Base-by-base conservation (phyloP, 2,113 vertebrate genomes). In the Myiopsitta monachus region DNA sequence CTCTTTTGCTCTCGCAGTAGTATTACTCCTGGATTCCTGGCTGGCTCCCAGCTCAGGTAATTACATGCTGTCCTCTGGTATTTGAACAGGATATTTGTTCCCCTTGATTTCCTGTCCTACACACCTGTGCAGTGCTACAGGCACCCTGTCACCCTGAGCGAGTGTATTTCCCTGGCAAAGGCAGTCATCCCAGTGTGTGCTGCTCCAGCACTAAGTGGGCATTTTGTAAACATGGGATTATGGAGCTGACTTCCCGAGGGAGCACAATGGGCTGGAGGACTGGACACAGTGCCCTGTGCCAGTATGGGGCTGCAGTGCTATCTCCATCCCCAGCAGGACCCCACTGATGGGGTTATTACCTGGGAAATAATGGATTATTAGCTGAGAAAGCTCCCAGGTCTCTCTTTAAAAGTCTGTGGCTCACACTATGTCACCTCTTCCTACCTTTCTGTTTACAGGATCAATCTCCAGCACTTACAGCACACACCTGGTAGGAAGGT, bases 21-120 rank as follows among this genome's bases (percentile, higher is more conserved):
- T 28, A 8, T 70, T 69, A n/a, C 70, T 88, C 63, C 67, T 69
- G 83, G 86, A 88, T 73, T 18, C 79, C 79, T 97, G 96, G 90
- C 92, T 77, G 85, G 76, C 73, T 94, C 88, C 94, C 95, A 96
- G 94, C 92, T 93, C 96, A 94, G 95, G 95, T 92, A 90, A 94
- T 95, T 85, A 90, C 88, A 89, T 1, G 7, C 90, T 97, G 92
- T 88, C 85, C 63, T 83, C 90, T 39, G 33, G 52, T 85, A 73
- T 87, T 83, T 90, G 85, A 84, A 66, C 85, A 87, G 90, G 90
- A 83, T 79, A 80, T 95, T 94, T 95, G 78, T 76, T 87, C 84
- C 91, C 83, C 80, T 43, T 30, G 69, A 18, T 85, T 91, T 93
- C 95, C 94, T 74, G 87, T 64, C 84, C 63, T 36, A 18, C 83